phyloP scores from a whole-genome alignment of 2,113 vertebrate species.

The Progne subis region DNA sequence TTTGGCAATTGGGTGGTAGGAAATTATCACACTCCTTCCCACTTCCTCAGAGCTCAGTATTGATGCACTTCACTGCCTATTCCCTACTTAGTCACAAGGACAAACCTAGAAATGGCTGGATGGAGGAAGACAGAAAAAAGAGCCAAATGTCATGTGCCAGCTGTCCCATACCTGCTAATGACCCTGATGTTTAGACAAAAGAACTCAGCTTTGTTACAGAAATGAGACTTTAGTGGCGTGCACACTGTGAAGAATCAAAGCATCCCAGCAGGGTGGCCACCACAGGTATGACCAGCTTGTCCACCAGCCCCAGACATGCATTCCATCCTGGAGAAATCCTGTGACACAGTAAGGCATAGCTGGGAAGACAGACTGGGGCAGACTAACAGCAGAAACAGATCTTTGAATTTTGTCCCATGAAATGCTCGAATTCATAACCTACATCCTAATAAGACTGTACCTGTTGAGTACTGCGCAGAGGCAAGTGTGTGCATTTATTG shows the following conservation, averaged over 20 bases:
- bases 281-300: neutral
- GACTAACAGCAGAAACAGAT: neutral
- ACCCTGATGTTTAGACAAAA: slow-evolving; percentile 53
- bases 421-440: neutral
- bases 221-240: slow-evolving; percentile 41
- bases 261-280: slow-evolving; percentile 29
- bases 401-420: neutral
- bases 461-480: neutral
- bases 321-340: neutral
- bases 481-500: neutral
- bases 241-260: slow-evolving; percentile 57
- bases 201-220: slow-evolving; percentile 46
- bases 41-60: neutral
- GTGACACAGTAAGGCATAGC: neutral
- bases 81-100: neutral
- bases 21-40: neutral
- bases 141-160: neutral
- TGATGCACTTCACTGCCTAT: neutral
- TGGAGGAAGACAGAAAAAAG: neutral
- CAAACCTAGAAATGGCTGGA: neutral
- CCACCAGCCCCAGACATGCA: neutral
- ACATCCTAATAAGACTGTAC: neutral
- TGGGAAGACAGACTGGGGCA: neutral
- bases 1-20: neutral
- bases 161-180: slow-evolving; percentile 16